Conservation (phyloP, 2,888 invertebrate species). For the Dicycla oo region DNA sequence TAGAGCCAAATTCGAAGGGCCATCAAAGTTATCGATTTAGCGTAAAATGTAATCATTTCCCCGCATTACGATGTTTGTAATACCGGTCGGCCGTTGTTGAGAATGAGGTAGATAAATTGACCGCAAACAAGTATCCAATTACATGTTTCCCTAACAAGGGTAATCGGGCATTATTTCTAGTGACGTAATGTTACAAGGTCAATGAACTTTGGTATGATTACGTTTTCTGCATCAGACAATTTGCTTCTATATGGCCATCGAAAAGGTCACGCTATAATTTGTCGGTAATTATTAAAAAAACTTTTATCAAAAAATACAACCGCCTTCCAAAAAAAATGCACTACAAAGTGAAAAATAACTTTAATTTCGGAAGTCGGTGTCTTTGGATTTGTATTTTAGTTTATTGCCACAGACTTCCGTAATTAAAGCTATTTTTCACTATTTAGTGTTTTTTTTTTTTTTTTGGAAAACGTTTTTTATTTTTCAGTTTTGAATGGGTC, state of each 20-base stretch:
- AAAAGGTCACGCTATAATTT: background rate
- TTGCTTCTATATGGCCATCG: background rate
- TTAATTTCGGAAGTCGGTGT: too few species aligned
- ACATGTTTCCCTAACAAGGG: conserved; percentile 41
- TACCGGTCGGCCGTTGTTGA: conserved; percentile 16
- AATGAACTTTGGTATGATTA: conserved; percentile 17
- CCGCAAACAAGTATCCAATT: conserved; percentile 53
- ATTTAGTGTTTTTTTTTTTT: too few species aligned
- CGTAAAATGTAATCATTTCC: conserved; percentile 46
- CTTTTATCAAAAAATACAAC: too few species aligned
- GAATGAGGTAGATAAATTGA: conserved; percentile 50
- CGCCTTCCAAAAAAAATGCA: too few species aligned
- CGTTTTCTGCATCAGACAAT: conserved; percentile 1
- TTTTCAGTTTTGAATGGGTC: too few species aligned
- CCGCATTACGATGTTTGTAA: conserved; percentile 37
- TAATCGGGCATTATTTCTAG: conserved; percentile 45
- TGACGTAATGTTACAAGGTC: conserved; percentile 34
- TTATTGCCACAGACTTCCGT: too few species aligned
- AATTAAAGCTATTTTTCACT: too few species aligned
- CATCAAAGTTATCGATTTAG: conserved; percentile 37
- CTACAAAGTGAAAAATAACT: too few species aligned
- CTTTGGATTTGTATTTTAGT: too few species aligned
- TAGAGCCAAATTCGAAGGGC: conserved; percentile 30
- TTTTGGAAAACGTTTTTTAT: too few species aligned
- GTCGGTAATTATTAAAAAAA: background rate